These are phyloP conservation scores for Uloborus diversus DNA, from an alignment of 1,140 invertebrate genomes.

Conservation along the genomic window DNA sequence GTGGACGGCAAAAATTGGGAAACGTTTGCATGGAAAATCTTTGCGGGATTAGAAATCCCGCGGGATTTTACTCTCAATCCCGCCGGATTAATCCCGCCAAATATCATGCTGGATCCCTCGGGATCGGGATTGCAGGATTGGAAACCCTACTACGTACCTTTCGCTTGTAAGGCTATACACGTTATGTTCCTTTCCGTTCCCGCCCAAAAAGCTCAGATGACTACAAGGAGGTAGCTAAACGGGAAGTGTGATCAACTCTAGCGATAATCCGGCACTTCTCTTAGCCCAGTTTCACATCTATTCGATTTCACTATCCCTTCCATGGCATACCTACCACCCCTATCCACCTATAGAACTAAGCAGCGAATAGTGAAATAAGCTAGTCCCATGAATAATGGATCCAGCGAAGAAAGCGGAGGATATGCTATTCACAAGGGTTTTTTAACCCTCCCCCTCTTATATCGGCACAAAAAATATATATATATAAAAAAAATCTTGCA, in stretches of 20 bases:
- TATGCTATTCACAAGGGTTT: conserved; percentile 33
- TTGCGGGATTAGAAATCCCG: no score
- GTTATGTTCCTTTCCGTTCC: no score
- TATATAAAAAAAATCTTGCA: conserved; percentile 10
- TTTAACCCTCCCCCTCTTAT: neutral
- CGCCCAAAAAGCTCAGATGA: no score
- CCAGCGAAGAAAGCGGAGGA: conserved; percentile 27
- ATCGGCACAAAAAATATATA: neutral
- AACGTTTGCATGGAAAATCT: no score
- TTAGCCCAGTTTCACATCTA: conserved; percentile 9
- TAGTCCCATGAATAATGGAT: conserved; percentile 51
- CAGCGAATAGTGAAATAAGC: conserved; percentile 16
- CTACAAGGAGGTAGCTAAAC: neutral
- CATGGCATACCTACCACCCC: neutral
- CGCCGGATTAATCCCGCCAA: no score
- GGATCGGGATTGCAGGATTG: no score
- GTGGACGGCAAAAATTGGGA: no score
- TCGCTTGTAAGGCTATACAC: no score
- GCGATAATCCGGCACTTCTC: conserved; percentile 7
- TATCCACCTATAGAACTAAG: neutral
- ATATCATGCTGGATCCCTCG: no score
- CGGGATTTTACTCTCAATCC: no score
- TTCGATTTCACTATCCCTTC: conserved; percentile 19
- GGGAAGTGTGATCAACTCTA: conserved; percentile 32
- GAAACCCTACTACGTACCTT: no score